Base-by-base conservation (phyloP, 2,888 invertebrate genomes). In the Theodoxus fluviatilis region DNA sequence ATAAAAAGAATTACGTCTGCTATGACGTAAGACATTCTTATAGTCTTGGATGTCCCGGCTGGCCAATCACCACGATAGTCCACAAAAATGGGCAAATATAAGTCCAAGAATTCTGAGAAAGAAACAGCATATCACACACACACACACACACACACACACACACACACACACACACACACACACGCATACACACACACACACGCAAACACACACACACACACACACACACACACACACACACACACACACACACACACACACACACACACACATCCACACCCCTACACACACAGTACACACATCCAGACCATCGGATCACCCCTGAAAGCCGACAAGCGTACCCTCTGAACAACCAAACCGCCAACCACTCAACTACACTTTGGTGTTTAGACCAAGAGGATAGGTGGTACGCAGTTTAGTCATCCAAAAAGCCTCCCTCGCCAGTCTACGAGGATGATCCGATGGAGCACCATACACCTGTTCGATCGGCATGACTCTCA, bases 221-320 rank as follows among this genome's bases (percentile, higher is more conserved):
- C 43, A 43, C 9, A 43, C 52, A 52, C 52, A 2, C 52, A 52
- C 1, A 2, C 52, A 52, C 15, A 2, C 52, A 52, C 52, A 52
- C 52, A 52, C 52, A 52, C 3, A 52, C 15, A 52, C 52, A 52
- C 52, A 52, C 3, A 52, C 4, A 52, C 52, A 52, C 4, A 1
- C 52, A 1, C 4, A n/a, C 52, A 1, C 22, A 52, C 22, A 52
- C 43, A 43, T 15, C 7, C 43, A 25, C 57, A 25, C 1, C 28
- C 57, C 28, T 12, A 25, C 57, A 28, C 57, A 57, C 57, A 57
- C 57, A 57, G 31, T 33, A 57, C 57, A 28, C 57, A 25, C 57
- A 25, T 22, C 28, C 57, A 28, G 9, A 57, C 57, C n/a, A n/a
- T n/a, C n/a, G n/a, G n/a, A n/a, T n/a, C n/a, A n/a, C n/a, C n/a